These are phyloP conservation scores for Meiosimyza platycephala DNA, from an alignment of 2,888 invertebrate species.

Conservation along the genomic window DNA sequence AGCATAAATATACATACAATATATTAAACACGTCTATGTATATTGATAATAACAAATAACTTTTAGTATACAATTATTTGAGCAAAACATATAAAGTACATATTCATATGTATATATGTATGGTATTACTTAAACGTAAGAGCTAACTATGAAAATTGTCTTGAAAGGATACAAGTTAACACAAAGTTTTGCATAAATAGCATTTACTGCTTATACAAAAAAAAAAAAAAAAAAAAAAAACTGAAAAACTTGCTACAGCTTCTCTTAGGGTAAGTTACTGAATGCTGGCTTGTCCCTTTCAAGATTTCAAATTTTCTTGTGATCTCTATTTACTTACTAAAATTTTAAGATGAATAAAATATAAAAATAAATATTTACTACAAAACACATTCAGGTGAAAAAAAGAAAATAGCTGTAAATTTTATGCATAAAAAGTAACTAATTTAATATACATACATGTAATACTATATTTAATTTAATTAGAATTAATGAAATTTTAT, in stretches of 20 bases:
- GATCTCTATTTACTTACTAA: conserved; percentile 24
- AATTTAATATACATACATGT: conserved; percentile 21
- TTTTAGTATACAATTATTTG: not conserved
- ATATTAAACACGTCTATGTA: not conserved
- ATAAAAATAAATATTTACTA: not conserved
- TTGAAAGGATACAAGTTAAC: conserved; percentile 8
- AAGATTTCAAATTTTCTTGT: conserved; percentile 20
- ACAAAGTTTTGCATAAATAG: not conserved
- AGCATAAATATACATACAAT: not conserved
- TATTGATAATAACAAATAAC: not conserved
- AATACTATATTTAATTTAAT: conserved; percentile 16
- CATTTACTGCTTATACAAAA: too few relatives aligned
- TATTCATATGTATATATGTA: not conserved
- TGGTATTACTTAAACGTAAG: conserved; percentile 9
- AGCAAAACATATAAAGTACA: not conserved
- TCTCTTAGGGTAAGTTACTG: not conserved
- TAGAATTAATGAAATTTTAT: conserved; percentile 26
- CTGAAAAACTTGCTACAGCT: too few relatives aligned
- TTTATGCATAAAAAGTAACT: conserved; percentile 4
- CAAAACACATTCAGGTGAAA: conserved; percentile 25
- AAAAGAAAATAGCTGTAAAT: conserved; percentile 23
- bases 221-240: too few relatives aligned
- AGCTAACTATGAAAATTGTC: conserved; percentile 14
- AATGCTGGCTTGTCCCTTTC: not conserved
- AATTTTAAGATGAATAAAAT: not conserved